Evolutionary conservation across 1,140 invertebrate genomes (phyloP), one percentile per base, ranked within the genome.

Genomic region (Heliconius hewitsoni): DNA sequence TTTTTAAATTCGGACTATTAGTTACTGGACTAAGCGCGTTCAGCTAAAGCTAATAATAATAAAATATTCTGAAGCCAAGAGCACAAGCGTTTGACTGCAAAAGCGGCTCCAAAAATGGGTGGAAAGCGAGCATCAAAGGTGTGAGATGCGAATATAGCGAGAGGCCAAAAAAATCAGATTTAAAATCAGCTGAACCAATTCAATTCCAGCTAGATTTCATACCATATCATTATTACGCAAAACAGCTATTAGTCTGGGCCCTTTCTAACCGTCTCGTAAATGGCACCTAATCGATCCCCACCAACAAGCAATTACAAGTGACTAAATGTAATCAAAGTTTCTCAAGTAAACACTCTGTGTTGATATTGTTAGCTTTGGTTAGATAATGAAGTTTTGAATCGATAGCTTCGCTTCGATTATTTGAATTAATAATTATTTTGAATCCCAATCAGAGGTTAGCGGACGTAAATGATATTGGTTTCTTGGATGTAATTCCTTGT

Each of bases 291-390:
- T 76, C 60, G 42, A 76, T 34, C 60, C 60, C 23, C 23, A 70
- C 27, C 74, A 76, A 76, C 74, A 76, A 46, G 37, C 74, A 76
- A 76, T 76, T 76, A 76, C 57, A 76, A 70, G 57, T 70, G 57
- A 50, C 39, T 76, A 34, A 76, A 76, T 70, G 74, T 70, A 71
- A 76, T 76, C 39, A 66, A 76, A 76, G 30, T 76, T 76, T 70
- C 74, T 27, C 60, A 70, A 76, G 74, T 70, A 70, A 76, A 76
- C 37, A 39, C 74, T 70, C 8, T 1, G 57, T 71, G 60, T 76
- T 76, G 57, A 71, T 76, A 76, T 46, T 75, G 55, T 76, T 76
- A 70, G 66, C 16, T 76, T 70, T 30, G 39, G 46, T 70, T 50
- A 46, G 37, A 76, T 76, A 46, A 72, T 77, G 50, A 66, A 66